phyloP scores from a whole-genome alignment of 2,113 vertebrate genomes.

The Pedionomus torquatus region DNA sequence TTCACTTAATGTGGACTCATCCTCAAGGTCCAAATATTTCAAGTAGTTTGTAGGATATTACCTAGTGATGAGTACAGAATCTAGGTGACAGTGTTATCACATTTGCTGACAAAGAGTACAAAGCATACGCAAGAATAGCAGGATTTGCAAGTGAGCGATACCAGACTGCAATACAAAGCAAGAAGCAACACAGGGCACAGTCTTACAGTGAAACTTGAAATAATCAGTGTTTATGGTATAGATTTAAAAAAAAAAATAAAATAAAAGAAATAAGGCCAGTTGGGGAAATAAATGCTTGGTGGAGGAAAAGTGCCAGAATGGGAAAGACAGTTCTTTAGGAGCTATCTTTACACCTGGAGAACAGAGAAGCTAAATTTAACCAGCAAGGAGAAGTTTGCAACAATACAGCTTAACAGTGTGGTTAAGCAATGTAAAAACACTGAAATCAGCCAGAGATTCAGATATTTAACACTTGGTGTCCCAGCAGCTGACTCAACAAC shows the following conservation, averaged over 20 bases:
- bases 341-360: neutral
- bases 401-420: neutral
- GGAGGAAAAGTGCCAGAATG: neutral
- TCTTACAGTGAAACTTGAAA: neutral
- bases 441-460: constrained; percentile 1
- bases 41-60: neutral
- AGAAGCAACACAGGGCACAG: neutral
- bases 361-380: neutral
- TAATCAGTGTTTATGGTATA: neutral
- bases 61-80: neutral
- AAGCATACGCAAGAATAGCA: neutral
- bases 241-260: neutral
- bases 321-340: neutral
- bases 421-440: constrained; percentile 20
- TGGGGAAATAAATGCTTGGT: neutral
- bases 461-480: neutral
- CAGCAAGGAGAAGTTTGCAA: neutral
- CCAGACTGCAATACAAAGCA: neutral
- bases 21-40: neutral
- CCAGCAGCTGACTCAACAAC: constrained; percentile 9
- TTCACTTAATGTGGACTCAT: neutral
- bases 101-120: neutral
- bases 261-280: neutral
- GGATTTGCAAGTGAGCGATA: neutral
- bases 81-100: neutral